Conservation (phyloP, 2,113 vertebrate genomes). For the Scopus umbretta region DNA sequence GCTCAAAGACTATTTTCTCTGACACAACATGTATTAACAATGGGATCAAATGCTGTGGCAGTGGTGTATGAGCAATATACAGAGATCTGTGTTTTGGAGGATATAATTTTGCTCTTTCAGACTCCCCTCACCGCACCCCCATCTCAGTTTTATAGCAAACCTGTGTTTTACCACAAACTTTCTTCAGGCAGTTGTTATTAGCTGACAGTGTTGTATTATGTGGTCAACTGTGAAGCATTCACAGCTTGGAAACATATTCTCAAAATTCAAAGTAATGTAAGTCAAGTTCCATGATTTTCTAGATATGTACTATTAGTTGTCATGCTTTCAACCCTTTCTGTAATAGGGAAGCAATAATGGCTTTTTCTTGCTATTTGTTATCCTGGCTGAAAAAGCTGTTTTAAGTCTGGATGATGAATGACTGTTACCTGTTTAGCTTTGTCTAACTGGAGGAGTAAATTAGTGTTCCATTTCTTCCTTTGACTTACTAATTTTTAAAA, state of each 20-base stretch:
- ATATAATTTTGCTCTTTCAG: background rate
- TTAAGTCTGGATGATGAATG: background rate
- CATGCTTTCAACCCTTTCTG: background rate
- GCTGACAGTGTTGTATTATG: background rate
- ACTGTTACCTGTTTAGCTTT: background rate
- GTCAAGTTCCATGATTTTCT: background rate
- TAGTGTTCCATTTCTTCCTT: background rate
- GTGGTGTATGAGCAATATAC: background rate
- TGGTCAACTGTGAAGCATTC: background rate
- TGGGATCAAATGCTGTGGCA: background rate
- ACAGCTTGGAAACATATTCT: background rate
- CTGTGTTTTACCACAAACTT: background rate
- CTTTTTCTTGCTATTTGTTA: background rate
- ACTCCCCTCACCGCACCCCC: accelerated
- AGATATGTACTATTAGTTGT: background rate
- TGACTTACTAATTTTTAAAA: background rate
- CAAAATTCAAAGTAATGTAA: background rate
- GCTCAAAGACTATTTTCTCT: background rate
- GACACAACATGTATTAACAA: background rate
- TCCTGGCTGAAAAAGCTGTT: background rate
- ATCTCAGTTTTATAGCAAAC: background rate
- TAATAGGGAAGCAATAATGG: background rate
- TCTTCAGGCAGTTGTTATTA: background rate
- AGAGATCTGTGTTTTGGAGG: background rate
- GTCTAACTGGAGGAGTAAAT: background rate